phyloP scores from a whole-genome alignment of 2,797 vertebrate genomes.

The Leptoclinus maculatus region DNA sequence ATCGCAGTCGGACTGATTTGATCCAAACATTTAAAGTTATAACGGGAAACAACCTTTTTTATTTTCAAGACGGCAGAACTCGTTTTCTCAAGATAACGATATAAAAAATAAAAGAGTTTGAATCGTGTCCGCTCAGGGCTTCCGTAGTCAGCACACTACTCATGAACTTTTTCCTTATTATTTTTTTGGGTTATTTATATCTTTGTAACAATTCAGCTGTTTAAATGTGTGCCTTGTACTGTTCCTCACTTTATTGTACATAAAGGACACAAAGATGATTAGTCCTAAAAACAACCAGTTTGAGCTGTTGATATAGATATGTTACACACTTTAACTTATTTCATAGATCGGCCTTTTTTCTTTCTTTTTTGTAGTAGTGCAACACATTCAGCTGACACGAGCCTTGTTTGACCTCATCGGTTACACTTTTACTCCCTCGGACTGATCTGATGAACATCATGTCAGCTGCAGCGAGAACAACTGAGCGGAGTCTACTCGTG shows the following conservation, averaged over 20 bases:
- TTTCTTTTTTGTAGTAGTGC: constrained; percentile 40
- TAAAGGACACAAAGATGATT: constrained; percentile 80
- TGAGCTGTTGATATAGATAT: constrained; percentile 90
- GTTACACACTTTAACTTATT: constrained; percentile 92
- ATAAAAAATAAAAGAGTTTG: not conserved
- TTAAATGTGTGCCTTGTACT: constrained; percentile 95
- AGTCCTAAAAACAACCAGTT: constrained; percentile 82
- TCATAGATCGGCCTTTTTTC: constrained; percentile 67
- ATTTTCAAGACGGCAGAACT: no score
- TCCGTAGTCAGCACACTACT: constrained; percentile 62
- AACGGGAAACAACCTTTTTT: not conserved
- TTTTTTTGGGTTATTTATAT: constrained; percentile 81
- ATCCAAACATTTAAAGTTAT: not conserved
- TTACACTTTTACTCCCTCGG: constrained; percentile 10
- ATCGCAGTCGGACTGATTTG: not conserved
- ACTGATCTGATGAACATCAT: no score
- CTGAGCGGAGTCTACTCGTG: no score
- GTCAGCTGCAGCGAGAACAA: no score
- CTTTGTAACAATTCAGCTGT: constrained; percentile 80
- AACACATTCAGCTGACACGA: constrained; percentile 51
- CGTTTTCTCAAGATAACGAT: not conserved
- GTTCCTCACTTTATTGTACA: constrained; percentile 90
- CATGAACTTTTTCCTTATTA: constrained; percentile 54
- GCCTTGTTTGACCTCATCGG: constrained; percentile 46
- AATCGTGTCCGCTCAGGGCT: not conserved